Evolutionary conservation across 2,888 invertebrate genomes (phyloP).

Genomic region (Epinotia brunnichana): DNA sequence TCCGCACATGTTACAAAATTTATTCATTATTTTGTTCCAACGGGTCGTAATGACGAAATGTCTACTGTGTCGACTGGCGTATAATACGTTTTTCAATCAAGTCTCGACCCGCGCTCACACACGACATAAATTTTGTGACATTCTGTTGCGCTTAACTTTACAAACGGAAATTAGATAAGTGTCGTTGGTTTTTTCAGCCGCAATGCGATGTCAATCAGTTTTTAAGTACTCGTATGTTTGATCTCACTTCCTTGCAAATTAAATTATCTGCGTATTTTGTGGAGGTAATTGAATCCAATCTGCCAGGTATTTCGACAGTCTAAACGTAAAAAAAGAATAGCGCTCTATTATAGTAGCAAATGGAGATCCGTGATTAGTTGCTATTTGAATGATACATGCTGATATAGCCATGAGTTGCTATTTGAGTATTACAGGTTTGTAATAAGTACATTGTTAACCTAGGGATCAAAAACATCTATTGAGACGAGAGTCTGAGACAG

Average conservation of each 20-base stretch:
- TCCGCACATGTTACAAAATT: constrained; percentile 42
- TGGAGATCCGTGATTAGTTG: too few species aligned
- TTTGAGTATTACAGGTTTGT: too few species aligned
- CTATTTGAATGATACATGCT: too few species aligned
- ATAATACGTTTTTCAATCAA: constrained; percentile 10
- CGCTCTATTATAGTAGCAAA: too few species aligned
- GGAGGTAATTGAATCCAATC: too few species aligned
- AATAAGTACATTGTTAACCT: too few species aligned
- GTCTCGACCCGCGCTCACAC: constrained; percentile 42
- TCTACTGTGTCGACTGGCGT: background rate
- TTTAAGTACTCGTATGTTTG: too few species aligned
- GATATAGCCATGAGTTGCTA: too few species aligned
- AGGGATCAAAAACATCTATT: too few species aligned
- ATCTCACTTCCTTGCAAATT: constrained; percentile 10
- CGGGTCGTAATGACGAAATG: constrained; percentile 8
- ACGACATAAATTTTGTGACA: constrained; percentile 50
- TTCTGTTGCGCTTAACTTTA: constrained; percentile 42
- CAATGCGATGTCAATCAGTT: constrained; percentile 11
- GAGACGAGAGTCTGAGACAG: too few species aligned
- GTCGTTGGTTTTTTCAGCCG: constrained; percentile 21
- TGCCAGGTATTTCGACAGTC: too few species aligned
- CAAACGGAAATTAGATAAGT: constrained; percentile 36
- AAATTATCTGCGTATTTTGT: background rate
- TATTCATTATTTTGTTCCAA: constrained; percentile 39
- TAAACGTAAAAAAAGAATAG: too few species aligned